Conservation (phyloP, 2,113 vertebrate species). For the Dicaeum eximium region DNA sequence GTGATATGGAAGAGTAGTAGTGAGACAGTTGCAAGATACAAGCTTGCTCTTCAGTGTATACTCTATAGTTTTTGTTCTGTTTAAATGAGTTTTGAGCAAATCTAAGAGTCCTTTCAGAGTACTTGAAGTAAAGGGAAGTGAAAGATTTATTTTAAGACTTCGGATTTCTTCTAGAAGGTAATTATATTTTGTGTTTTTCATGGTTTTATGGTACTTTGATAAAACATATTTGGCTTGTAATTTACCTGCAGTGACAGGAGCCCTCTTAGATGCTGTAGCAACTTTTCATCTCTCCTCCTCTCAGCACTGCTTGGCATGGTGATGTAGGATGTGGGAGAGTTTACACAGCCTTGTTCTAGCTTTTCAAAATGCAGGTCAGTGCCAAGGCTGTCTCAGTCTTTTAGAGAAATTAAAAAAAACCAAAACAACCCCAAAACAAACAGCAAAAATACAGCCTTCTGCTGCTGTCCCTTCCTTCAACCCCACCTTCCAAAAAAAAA, state of each 20-base stretch:
- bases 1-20: not conserved
- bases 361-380: not conserved
- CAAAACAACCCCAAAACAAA: not conserved
- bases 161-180: not conserved
- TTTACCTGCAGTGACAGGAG: not conserved
- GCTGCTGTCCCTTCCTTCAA: not conserved
- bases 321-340: not conserved
- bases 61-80: not conserved
- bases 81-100: not conserved
- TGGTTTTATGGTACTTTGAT: not conserved
- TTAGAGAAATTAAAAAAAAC: not conserved
- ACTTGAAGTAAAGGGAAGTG: not conserved
- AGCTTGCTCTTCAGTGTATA: not conserved
- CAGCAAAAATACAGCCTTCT: not conserved
- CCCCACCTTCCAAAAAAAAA: not conserved
- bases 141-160: not conserved
- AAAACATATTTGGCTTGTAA: not conserved
- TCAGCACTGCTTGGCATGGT: not conserved
- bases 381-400: not conserved
- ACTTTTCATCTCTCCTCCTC: not conserved
- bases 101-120: not conserved
- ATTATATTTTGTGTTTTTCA: not conserved
- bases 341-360: not conserved
- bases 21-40: not conserved
- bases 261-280: not conserved